phyloP scores from a whole-genome alignment of 1,140 invertebrate genomes.

The Drosophila lacteicornis region DNA sequence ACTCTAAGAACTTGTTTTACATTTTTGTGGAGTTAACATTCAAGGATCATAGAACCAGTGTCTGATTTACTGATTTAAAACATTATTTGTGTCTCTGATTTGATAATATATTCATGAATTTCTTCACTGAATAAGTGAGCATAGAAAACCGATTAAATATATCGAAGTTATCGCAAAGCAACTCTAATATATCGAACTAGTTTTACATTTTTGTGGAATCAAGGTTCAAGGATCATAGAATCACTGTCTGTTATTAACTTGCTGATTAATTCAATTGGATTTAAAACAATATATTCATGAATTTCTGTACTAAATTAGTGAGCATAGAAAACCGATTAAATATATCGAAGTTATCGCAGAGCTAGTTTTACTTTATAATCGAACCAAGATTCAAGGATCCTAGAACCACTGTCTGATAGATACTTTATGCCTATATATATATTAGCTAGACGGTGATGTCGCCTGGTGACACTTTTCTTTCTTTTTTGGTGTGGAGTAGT shows the following conservation, averaged over 20 bases:
- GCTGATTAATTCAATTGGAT: no score
- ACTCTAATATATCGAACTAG: not conserved
- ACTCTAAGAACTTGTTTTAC: not conserved
- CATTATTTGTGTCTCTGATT: not conserved
- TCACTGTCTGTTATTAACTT: slow-evolving; percentile 6
- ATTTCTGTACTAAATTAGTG: no score
- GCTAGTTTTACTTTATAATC: no score
- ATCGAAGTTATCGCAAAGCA: not conserved
- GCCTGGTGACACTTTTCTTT: slow-evolving; percentile 11
- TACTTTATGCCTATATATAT: not conserved
- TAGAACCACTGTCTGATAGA: slow-evolving; percentile 20
- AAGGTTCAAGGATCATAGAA: not conserved
- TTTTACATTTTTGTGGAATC: not conserved
- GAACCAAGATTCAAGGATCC: no score
- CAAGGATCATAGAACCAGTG: slow-evolving; percentile 7
- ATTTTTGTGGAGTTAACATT: no score
- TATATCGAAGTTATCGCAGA: not conserved
- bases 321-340: not conserved
- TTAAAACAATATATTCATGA: no score
- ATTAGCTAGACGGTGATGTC: slow-evolving; percentile 16
- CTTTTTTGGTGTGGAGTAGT: slow-evolving; percentile 13
- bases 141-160: not conserved
- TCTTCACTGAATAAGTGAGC: not conserved
- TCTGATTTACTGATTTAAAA: not conserved
- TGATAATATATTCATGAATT: slow-evolving; percentile 1